These are phyloP conservation scores for Mixornis gularis DNA, from an alignment of 2,113 vertebrate species.

Conservation along the genomic window DNA sequence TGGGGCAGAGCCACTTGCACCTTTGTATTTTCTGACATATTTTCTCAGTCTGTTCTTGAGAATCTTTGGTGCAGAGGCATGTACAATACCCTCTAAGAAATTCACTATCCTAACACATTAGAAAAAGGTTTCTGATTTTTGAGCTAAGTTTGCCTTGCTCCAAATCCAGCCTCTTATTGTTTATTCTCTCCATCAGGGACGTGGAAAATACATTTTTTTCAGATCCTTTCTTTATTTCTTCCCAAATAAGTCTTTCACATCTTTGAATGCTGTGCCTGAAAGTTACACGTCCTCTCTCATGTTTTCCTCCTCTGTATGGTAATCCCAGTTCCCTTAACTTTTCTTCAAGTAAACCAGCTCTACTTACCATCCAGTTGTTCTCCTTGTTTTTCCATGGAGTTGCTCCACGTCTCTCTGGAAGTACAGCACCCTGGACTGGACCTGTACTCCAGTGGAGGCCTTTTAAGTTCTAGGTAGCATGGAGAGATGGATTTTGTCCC, in stretches of 20 bases:
- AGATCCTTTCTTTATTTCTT: not conserved
- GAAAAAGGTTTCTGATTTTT: not conserved
- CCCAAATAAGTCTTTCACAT: not conserved
- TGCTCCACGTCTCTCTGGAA: not conserved
- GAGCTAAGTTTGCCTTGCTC: not conserved
- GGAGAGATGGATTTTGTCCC: not conserved
- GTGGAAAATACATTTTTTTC: not conserved
- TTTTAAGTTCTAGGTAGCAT: not conserved
- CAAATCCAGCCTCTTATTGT: not conserved
- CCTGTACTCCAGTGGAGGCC: not conserved
- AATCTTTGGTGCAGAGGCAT: not conserved
- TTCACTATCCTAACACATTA: not conserved
- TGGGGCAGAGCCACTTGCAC: not conserved
- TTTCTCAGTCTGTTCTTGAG: not conserved
- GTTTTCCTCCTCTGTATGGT: not conserved
- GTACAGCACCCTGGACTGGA: not conserved
- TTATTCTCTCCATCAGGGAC: not conserved
- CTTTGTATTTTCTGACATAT: not conserved
- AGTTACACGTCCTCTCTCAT: rapidly evolving
- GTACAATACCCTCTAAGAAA: not conserved
- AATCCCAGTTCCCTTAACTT: not conserved
- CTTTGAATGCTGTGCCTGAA: not conserved
- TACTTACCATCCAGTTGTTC: not conserved
- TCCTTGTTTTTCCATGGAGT: not conserved
- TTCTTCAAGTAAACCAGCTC: not conserved